Percentiles rank a stretch among this genome's conserved stretches.
phyloP scores from a whole-genome alignment of 2,888 invertebrate species.

The Andrena camellia region DNA sequence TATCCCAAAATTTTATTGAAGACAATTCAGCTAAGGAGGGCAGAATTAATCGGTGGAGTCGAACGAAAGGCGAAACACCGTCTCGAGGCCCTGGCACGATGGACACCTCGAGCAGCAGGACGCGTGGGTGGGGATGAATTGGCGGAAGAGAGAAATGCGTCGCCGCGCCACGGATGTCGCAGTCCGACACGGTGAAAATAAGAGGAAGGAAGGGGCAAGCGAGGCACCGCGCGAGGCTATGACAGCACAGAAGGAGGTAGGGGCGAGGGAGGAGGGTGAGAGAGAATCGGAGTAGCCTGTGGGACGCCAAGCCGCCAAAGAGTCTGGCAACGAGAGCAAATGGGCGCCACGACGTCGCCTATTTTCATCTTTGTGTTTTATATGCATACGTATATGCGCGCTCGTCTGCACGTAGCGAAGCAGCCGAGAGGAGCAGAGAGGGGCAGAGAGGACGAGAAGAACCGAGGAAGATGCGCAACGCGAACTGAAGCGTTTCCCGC shows the following conservation, averaged over 20 bases:
- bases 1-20: too few relatives aligned
- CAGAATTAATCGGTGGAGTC: too few relatives aligned
- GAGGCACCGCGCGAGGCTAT: not conserved
- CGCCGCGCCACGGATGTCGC: constrained; percentile 36
- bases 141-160: constrained; percentile 29
- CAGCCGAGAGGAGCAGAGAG: constrained; percentile 10
- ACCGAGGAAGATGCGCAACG: constrained; percentile 29
- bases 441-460: not conserved
- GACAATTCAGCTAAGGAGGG: too few relatives aligned
- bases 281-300: constrained; percentile 75
- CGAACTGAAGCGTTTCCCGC: constrained; percentile 34
- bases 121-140: constrained; percentile 13
- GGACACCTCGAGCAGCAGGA: not conserved
- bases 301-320: constrained; percentile 83
- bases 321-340: constrained; percentile 83
- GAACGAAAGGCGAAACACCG: too few relatives aligned
- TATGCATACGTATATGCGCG: constrained; percentile 4
- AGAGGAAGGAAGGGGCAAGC: constrained; percentile 14
- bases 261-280: not conserved
- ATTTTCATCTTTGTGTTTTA: constrained; percentile 22
- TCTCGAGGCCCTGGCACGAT: not conserved
- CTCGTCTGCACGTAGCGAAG: not conserved
- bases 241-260: constrained; percentile 6
- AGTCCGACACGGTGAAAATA: constrained; percentile 36
- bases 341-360: constrained; percentile 76